A percentile compares a stretch with the other conserved stretches of the same genome.
These are phyloP conservation scores for Ctenomys sociabilis DNA, from an alignment of 2,113 vertebrate genomes.

Conservation along the genomic window DNA sequence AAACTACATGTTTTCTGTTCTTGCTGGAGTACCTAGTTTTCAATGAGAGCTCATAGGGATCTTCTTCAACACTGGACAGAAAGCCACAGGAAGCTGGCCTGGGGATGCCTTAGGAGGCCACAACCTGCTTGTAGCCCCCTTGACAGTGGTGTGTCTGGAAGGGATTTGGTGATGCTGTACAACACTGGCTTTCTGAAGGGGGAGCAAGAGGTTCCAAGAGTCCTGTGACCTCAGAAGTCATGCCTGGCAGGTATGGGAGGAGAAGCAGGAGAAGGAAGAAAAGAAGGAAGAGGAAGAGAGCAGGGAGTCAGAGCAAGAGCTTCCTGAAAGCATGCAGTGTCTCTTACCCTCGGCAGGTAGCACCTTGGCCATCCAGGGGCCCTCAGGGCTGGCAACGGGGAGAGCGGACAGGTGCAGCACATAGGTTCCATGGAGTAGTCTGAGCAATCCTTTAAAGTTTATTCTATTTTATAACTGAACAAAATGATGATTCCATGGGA, in stretches of 20 bases:
- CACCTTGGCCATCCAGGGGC: neutral
- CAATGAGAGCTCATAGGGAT: neutral
- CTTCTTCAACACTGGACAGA: neutral
- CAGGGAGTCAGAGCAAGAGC: neutral
- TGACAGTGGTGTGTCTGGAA: neutral
- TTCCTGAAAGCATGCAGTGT: neutral
- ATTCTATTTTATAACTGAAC: neutral
- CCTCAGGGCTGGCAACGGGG: neutral
- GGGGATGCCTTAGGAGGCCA: neutral
- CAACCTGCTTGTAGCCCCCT: neutral
- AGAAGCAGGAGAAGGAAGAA: neutral
- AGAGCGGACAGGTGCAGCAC: neutral
- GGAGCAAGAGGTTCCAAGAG: neutral
- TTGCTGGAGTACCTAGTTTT: constrained; percentile 26
- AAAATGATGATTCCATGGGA: neutral
- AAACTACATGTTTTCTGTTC: constrained; percentile 20
- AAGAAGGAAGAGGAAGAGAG: neutral
- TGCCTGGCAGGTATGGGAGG: neutral
- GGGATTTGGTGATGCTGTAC: neutral
- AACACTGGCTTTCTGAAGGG: neutral
- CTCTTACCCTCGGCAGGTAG: neutral
- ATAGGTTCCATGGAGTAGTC: neutral
- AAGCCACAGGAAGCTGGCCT: neutral
- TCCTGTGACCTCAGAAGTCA: neutral
- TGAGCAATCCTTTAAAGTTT: neutral